A percentile compares a stretch with the other conserved stretches of the same genome.
Conservation (phyloP, 2,888 invertebrate species). For the Alentia gelatinosa region DNA sequence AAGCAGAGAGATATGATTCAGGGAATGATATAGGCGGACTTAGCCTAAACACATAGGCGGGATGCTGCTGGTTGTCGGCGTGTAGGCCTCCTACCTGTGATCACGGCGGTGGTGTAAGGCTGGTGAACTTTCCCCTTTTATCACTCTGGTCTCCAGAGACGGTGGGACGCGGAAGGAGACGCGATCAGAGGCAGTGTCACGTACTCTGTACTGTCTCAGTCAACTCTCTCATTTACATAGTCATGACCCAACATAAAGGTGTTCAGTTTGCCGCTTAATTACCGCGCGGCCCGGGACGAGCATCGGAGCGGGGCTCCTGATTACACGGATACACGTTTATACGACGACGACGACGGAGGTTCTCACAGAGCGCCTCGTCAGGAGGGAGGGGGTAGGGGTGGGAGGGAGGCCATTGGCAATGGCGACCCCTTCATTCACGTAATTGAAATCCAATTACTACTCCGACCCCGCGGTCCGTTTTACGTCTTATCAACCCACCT, state of each 20-base stretch:
- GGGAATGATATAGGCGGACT: no score
- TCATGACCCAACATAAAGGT: background rate
- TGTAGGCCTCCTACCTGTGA: no score
- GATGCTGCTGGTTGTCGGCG: no score
- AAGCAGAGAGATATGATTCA: no score
- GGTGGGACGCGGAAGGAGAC: background rate
- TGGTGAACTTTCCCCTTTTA: no score
- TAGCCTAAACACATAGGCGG: no score
- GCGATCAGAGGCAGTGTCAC: background rate
- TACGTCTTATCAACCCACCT: background rate
- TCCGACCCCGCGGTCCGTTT: background rate
- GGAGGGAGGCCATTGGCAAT: background rate
- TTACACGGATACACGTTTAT: background rate
- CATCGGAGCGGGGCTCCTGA: background rate
- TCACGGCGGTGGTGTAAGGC: no score
- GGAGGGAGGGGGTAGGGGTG: no score
- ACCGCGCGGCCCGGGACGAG: no score
- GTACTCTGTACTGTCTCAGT: background rate
- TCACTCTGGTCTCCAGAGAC: no score
- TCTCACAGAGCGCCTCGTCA: no score
- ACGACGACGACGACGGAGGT: no score
- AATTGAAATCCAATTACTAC: background rate
- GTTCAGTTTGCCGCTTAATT: background rate
- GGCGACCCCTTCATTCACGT: background rate
- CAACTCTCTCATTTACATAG: conserved; percentile 5